Base-by-base conservation (phyloP, 2,113 vertebrate species). In the Rhipidura dahli region DNA sequence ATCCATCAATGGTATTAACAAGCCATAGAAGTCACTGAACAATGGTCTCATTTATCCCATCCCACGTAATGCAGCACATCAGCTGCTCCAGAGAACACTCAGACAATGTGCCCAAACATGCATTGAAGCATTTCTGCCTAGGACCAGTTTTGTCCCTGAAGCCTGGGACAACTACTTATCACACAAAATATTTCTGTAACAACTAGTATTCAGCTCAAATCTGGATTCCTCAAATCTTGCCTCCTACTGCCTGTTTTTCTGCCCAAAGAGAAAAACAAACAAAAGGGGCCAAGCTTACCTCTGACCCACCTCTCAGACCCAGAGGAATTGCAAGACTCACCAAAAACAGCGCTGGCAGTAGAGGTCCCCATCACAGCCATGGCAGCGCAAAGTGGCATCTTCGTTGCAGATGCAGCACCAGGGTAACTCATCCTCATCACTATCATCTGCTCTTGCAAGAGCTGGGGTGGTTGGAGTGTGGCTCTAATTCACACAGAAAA, bases 351-450 rank as follows among this genome's bases (percentile, higher is more conserved):
- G 98, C 85, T 97, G 97, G 93, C 99, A 99, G 97, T 98, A 99
- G 51, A 99, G 98, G 90, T 99, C 99, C 60, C 98, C 98, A 0
- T 99, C 98, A 3, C 99, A 99, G 68, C 98, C 98, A 42, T 98
- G 97, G 83, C 99, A 99, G 69, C 99, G 99, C 61, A 99, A 71
- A 6, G 95, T 95, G 76, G 99, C 99, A 8, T 99, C 98, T 53
- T 98, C 98, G 2, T 99, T 99, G 96, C 99, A 99, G 98, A 99
- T 99, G 94, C 99, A 99, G 96, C 99, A 99, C 99, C 99, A 99
- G 19, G 99, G 99, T 90, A 99, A 98, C 96, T 99, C 99, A 13
- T 99, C 99, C 2, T 98, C 98, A 28, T 98, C 98, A 12, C 98
- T 98, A 85, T 98, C 97, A 51, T 98, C 95, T n/a, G 91, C 66